Conservation (phyloP, 2,113 vertebrate species). For the Poeciliopsis prolifica region DNA sequence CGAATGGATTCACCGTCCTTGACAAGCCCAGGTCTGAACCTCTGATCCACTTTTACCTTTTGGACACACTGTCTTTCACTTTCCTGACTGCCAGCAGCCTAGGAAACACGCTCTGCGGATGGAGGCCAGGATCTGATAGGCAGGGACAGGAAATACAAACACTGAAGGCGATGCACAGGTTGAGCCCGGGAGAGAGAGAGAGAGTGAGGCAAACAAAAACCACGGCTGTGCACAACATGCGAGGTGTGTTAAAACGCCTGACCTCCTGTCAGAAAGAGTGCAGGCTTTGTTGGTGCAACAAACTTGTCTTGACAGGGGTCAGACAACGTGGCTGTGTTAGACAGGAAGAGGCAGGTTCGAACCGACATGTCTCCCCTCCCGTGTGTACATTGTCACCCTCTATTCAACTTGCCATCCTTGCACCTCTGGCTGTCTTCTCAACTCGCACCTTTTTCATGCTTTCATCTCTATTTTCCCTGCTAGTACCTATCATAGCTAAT, state of each 20-base stretch:
- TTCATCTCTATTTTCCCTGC: neutral
- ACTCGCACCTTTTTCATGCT: conserved; percentile 22
- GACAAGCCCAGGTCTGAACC: conserved; percentile 48
- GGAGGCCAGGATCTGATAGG: conserved; percentile 54
- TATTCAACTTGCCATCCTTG: conserved; percentile 37
- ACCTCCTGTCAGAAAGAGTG: conserved; percentile 65
- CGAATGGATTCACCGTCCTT: conserved; percentile 57
- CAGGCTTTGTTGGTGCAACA: conserved; percentile 41
- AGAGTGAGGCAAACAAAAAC: conserved; percentile 27
- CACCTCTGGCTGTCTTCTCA: conserved; percentile 39
- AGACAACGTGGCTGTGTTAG: conserved; percentile 42
- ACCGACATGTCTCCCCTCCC: conserved; percentile 36
- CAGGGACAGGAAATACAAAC: conserved; percentile 56
- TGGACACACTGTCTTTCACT: conserved; percentile 45
- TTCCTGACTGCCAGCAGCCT: conserved; percentile 34
- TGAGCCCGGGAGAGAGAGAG: conserved; percentile 1
- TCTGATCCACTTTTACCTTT: conserved; percentile 56
- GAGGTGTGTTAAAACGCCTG: conserved; percentile 68
- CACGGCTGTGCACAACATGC: conserved; percentile 51
- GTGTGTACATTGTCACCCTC: conserved; percentile 40
- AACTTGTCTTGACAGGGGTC: conserved; percentile 69
- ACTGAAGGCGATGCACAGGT: conserved; percentile 38
- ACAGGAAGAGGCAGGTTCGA: conserved; percentile 46
- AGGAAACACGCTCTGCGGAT: conserved; percentile 27
- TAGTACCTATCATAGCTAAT: conserved; percentile 12